phyloP scores from a whole-genome alignment of 2,113 vertebrate genomes.

The Campylorhamphus procurvoides region DNA sequence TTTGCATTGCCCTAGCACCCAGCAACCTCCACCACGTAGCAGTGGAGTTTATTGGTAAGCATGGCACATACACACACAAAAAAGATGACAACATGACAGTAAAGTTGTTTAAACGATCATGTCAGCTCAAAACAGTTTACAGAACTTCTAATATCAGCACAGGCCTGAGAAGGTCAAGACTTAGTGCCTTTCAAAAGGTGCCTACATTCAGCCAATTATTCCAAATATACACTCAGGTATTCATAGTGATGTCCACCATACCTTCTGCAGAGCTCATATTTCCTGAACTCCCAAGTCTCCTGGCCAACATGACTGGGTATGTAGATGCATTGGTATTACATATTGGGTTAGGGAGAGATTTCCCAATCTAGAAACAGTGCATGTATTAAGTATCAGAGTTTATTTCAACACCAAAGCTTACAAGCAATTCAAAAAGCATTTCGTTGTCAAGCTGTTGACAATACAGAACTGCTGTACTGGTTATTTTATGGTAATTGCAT shows the following conservation, averaged over 20 bases:
- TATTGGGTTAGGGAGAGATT: neutral
- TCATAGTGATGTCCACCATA: neutral
- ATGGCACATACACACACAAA: neutral
- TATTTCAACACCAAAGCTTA: neutral
- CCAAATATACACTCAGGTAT: neutral
- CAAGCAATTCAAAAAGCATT: neutral
- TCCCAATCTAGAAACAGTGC: neutral
- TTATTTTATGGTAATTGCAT: slow-evolving; percentile 19
- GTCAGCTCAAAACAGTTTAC: neutral
- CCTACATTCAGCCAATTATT: neutral
- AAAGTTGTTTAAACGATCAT: neutral
- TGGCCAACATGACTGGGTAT: neutral
- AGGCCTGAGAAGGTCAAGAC: neutral
- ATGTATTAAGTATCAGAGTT: neutral
- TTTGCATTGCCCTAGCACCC: neutral
- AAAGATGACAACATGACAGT: neutral
- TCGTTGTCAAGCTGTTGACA: neutral
- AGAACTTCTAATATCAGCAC: neutral
- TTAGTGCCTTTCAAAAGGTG: neutral
- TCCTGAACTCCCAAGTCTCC: neutral
- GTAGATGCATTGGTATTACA: neutral
- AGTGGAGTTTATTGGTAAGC: neutral
- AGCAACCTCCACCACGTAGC: neutral
- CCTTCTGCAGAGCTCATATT: neutral
- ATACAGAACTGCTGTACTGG: neutral